Conservation (phyloP, 2,113 vertebrate species). For the Apistogramma diplotaenia region DNA sequence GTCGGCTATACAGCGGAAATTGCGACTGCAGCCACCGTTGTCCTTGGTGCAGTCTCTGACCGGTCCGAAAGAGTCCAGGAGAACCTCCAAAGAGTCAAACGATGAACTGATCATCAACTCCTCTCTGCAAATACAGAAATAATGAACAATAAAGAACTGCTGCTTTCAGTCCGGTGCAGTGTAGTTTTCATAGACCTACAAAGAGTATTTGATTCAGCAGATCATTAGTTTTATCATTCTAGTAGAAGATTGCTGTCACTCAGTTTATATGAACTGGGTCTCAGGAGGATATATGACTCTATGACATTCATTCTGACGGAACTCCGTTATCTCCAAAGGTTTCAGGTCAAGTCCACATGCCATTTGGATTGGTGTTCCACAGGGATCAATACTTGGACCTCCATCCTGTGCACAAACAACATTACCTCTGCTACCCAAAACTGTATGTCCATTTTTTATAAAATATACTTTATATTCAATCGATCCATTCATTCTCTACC, state of each 20-base stretch:
- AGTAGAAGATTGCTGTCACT: not conserved
- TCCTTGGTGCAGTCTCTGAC: constrained; percentile 95
- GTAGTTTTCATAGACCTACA: not conserved
- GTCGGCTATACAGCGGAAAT: constrained; percentile 96
- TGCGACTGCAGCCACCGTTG: constrained; percentile 96
- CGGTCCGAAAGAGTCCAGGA: constrained; percentile 94
- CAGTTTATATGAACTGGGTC: not conserved
- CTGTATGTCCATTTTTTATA: too few relatives aligned
- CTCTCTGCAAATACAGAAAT: constrained; percentile 77
- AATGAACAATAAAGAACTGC: not conserved
- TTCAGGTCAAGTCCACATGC: not conserved
- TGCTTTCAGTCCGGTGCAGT: not conserved
- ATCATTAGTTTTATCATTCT: not conserved
- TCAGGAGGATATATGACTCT: too few relatives aligned
- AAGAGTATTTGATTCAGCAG: not conserved
- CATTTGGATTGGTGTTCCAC: too few relatives aligned
- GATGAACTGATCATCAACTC: constrained; percentile 98
- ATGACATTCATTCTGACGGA: not conserved
- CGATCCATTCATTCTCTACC: too few relatives aligned
- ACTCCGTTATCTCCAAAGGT: not conserved
- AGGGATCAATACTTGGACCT: too few relatives aligned
- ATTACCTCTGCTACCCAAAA: too few relatives aligned
- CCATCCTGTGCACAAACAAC: too few relatives aligned
- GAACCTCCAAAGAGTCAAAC: constrained; percentile 96
- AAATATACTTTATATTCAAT: too few relatives aligned